Evolutionary conservation across 2,113 vertebrate genomes (phyloP), one percentile per base, ranked within the genome.

Genomic region (Poicephalus gulielmi): DNA sequence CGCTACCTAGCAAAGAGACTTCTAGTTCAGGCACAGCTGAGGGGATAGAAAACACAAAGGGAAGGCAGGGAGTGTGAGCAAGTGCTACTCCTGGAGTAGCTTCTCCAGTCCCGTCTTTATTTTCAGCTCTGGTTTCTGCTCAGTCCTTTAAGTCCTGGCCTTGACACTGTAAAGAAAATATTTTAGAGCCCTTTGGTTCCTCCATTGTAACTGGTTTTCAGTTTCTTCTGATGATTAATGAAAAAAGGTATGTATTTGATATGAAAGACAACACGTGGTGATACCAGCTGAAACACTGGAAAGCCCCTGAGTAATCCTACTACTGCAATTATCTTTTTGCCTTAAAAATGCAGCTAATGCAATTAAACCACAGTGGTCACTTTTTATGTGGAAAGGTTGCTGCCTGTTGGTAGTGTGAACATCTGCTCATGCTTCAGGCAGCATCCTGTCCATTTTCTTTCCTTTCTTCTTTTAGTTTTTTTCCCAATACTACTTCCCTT

Each of bases 241-340:
- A 69, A 52, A 33, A 85, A 68, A 43, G 9, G 30, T 33, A 25
- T 67, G 77, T 87, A 74, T 80, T 66, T 69, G 73, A 62, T 47
- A 53, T 5, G 10, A 75, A 67, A 91, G 81, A 78, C 43, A 91
- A 35, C 55, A 22, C 5, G 18, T 25, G 33, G 20, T n/a, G 53
- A 92, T 55, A 89, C 27, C 49, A 70, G 27, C 28, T 86, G 94
- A 91, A 96, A 96, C 15, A 64, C 44, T 64, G 94, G 93, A 87
- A 97, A 97, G 30, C 71, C 94, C 93, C 69, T 68, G 35, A 94
- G 24, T 63, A 94, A 92, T 76, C 39, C 25, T 53, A 35, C 37
- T 59, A 35, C 16, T 19, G 55, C 23, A 12, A 25, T 55, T n/a
- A 41, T 9, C 13, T 41, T 79, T 73, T 69, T 44, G 57, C 57